Conservation (phyloP, 2,888 invertebrate genomes). For the Athetis lepigone region DNA sequence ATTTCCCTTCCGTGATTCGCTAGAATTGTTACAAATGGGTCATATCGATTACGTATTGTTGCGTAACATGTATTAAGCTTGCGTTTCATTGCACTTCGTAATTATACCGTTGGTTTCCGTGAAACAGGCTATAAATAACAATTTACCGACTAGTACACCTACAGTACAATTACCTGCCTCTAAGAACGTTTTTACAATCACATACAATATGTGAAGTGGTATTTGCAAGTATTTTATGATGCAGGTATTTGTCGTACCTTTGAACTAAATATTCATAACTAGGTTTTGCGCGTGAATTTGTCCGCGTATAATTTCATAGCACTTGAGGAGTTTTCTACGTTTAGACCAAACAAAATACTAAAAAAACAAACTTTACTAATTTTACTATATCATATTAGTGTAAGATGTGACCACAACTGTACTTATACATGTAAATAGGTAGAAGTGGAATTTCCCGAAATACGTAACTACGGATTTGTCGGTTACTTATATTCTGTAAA, state of each 20-base stretch:
- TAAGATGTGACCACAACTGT: not conserved
- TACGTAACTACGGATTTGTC: not conserved
- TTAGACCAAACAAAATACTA: no score
- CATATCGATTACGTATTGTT: slow-evolving; percentile 63
- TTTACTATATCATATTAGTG: no score
- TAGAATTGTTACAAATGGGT: slow-evolving; percentile 60
- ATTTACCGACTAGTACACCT: slow-evolving; percentile 66
- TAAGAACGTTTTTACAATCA: slow-evolving; percentile 59
- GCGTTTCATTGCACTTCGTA: slow-evolving; percentile 69
- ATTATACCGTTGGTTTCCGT: slow-evolving; percentile 69
- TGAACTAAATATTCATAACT: slow-evolving; percentile 14
- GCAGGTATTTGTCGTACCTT: slow-evolving; percentile 1
- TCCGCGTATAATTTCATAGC: no score
- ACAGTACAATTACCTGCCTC: slow-evolving; percentile 68
- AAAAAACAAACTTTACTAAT: no score
- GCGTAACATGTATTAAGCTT: slow-evolving; percentile 60
- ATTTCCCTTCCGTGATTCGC: slow-evolving; percentile 57
- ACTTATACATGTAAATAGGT: not conserved
- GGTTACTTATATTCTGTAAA: not conserved
- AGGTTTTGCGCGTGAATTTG: no score
- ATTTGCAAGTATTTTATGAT: slow-evolving; percentile 5
- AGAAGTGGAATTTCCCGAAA: slow-evolving; percentile 8
- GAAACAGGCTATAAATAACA: slow-evolving; percentile 73
- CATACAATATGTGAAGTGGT: slow-evolving; percentile 14
- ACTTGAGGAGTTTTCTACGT: no score